A percentile compares a stretch with the other conserved stretches of the same genome.
Conservation (phyloP, 2,888 invertebrate genomes). For the Eupithecia inturbata region DNA sequence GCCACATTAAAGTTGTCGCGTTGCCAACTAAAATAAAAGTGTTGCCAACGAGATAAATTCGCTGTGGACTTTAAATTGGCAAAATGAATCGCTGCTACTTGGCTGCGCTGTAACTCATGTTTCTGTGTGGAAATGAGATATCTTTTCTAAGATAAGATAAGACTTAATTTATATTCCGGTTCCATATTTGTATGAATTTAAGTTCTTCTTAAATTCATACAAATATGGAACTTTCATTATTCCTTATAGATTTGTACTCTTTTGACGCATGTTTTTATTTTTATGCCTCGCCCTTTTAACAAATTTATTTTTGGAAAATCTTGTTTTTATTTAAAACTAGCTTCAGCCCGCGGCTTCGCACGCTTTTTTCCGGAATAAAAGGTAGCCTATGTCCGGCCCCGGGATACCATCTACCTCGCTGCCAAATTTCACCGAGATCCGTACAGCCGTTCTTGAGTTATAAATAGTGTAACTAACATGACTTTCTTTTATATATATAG, state of each 20-base stretch:
- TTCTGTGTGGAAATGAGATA: neutral
- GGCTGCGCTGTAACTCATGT: slow-evolving; percentile 17
- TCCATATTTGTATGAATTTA: neutral
- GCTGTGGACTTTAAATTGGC: slow-evolving; percentile 40
- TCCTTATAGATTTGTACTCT: neutral
- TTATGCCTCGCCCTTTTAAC: no score
- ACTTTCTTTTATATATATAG: no score
- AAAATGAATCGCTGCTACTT: slow-evolving; percentile 37
- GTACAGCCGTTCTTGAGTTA: no score
- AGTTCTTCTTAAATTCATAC: no score
- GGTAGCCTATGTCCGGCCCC: no score
- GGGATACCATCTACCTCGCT: no score
- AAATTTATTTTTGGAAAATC: no score
- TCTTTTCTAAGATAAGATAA: slow-evolving; percentile 6
- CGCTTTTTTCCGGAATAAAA: no score
- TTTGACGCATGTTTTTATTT: neutral
- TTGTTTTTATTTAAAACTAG: neutral
- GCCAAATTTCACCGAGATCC: no score
- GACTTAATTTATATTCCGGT: neutral
- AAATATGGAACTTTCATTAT: no score
- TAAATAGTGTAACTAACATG: no score
- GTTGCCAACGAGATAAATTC: slow-evolving; percentile 40
- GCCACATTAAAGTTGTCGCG: slow-evolving; percentile 35
- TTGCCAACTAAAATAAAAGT: slow-evolving; percentile 47
- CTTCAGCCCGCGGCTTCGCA: no score